Conservation (phyloP, 2,888 invertebrate species). For the Clitarchus hookeri region DNA sequence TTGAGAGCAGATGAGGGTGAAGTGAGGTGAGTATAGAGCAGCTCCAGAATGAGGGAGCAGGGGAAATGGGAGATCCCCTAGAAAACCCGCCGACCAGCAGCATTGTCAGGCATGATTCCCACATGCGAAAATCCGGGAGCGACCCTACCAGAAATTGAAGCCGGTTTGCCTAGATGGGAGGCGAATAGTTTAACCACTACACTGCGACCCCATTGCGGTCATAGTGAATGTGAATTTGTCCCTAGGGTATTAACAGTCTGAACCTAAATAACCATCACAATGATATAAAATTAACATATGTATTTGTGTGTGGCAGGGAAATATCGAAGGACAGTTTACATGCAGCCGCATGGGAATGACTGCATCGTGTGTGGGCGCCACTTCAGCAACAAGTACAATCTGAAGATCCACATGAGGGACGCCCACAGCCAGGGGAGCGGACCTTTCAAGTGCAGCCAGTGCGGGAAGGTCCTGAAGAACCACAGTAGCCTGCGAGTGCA, state of each 20-base stretch:
- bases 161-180: no score
- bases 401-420: constrained; percentile 73
- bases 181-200: no score
- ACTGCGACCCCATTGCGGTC: no score
- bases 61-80: no score
- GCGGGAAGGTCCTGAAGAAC: constrained; percentile 70
- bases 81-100: no score
- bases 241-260: background rate
- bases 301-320: background rate
- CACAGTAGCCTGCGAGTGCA: constrained; percentile 67
- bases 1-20: no score
- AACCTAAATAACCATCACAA: background rate
- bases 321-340: background rate
- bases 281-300: background rate
- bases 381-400: constrained; percentile 70
- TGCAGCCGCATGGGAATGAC: background rate
- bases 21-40: no score
- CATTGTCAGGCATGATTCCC: no score
- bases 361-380: constrained; percentile 48
- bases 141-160: no score
- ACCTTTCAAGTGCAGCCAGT: constrained; percentile 69
- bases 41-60: no score
- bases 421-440: constrained; percentile 71
- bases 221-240: no score
- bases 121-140: no score